These are phyloP conservation scores for Petrocephalus zakoni DNA, from an alignment of 2,113 vertebrate genomes.

Conservation along the genomic window DNA sequence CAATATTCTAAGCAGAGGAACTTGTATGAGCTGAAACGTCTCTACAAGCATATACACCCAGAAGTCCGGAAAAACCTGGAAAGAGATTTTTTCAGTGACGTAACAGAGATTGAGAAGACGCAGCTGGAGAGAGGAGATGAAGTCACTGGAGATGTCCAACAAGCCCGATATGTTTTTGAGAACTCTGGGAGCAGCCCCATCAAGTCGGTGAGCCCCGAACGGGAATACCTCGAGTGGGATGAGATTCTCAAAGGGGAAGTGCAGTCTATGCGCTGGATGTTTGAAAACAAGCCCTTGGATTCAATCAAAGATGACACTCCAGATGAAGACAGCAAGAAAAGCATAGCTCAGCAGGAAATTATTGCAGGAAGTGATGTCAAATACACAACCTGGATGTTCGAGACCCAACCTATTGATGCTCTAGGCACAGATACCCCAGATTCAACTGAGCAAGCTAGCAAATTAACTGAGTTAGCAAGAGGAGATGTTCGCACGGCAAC, in stretches of 20 bases:
- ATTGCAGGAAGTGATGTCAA: slow-evolving; percentile 73
- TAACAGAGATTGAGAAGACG: slow-evolving; percentile 57
- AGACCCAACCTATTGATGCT: slow-evolving; percentile 71
- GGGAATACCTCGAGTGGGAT: slow-evolving; percentile 69
- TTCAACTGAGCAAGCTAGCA: slow-evolving; percentile 45
- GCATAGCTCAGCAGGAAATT: slow-evolving; percentile 71
- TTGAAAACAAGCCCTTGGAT: slow-evolving; percentile 76
- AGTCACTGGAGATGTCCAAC: slow-evolving; percentile 62
- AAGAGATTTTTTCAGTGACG: slow-evolving; percentile 66
- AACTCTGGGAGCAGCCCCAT: slow-evolving; percentile 59
- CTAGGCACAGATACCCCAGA: slow-evolving; percentile 44
- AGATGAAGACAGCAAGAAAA: slow-evolving; percentile 56
- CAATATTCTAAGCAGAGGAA: slow-evolving; percentile 72
- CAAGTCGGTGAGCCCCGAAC: slow-evolving; percentile 61
- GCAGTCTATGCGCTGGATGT: slow-evolving; percentile 75
- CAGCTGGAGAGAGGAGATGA: slow-evolving; percentile 48
- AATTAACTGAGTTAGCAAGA: slow-evolving; percentile 62
- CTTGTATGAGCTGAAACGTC: slow-evolving; percentile 70
- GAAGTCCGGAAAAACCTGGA: slow-evolving; percentile 75
- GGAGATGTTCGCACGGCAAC: slow-evolving; percentile 64
- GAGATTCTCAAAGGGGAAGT: slow-evolving; percentile 81
- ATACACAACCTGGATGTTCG: slow-evolving; percentile 80
- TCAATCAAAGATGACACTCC: slow-evolving; percentile 66
- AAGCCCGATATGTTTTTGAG: slow-evolving; percentile 70
- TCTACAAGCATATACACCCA: slow-evolving; percentile 76